A percentile compares a stretch with the other conserved stretches of the same genome.
These are phyloP conservation scores for Eucriotettix oculatus DNA, from an alignment of 2,888 invertebrate species.

Conservation along the genomic window DNA sequence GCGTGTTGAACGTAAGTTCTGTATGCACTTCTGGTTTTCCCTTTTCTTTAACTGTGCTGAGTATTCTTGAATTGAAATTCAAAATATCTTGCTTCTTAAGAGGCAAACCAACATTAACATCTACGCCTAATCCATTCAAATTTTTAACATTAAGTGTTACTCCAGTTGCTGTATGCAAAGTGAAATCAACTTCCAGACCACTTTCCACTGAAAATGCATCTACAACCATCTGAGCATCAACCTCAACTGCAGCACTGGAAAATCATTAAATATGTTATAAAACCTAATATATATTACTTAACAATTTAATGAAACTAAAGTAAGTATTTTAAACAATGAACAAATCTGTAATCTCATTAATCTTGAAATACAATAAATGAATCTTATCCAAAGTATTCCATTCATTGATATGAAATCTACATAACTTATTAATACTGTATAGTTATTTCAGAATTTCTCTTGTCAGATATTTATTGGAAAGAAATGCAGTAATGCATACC, in stretches of 20 bases:
- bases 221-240: conserved; percentile 42
- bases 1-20: conserved; percentile 25
- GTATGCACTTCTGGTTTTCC: conserved; percentile 31
- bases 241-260: conserved; percentile 41
- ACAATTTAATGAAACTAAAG: neutral
- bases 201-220: conserved; percentile 51
- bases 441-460: no score
- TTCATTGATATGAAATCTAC: no score
- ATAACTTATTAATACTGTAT: no score
- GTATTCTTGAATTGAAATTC: conserved; percentile 28
- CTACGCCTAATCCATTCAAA: conserved; percentile 48
- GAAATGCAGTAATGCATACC: conserved; percentile 21
- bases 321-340: no score
- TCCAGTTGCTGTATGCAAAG: conserved; percentile 65
- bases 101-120: conserved; percentile 61
- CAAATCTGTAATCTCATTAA: neutral
- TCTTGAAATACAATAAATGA: neutral
- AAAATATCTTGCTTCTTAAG: conserved; percentile 60
- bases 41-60: conserved; percentile 45
- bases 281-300: neutral
- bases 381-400: no score
- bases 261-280: no score
- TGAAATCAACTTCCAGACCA: conserved; percentile 58
- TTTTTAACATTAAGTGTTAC: conserved; percentile 46
- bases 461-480: no score